Base-by-base conservation (phyloP, 2,888 invertebrate species). In the Acleris holmiana region DNA sequence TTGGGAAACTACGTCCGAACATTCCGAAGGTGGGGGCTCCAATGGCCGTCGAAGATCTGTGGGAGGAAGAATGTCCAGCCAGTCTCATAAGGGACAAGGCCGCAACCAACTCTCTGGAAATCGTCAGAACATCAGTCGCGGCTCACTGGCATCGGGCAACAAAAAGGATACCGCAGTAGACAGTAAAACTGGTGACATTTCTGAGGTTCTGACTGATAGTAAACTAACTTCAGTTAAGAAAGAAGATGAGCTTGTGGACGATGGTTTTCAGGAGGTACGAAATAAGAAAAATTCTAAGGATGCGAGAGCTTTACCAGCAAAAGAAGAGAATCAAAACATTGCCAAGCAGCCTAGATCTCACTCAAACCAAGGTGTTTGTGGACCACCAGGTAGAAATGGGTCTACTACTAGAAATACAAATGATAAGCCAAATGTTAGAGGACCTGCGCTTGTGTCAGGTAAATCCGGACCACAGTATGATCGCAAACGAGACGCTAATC, bases 1-100 rank as follows among this genome's bases (percentile, higher is more conserved):
- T 76, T 96, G 96, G 95, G 97, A 97, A 82, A 96, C 96, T 50
- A 97, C 96, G 18, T 96, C 96, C 7, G 97, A 97, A 85, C 96
- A 96, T 89, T 97, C 96, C 84, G 97, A 95, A 79, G 88, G 89
- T 50, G 86, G 87, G 21, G 86, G 84, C 47, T 76, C 80, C 40
- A 77, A 80, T 17, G 77, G 79, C 57, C 82, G 83, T 61, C 87
- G 87, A 51, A 85, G 88, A 61, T 80, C 88, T 55, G 75, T 74
- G 63, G 83, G 84, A 8, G 84, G 83, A 4, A 80, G 86, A 58
- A 84, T 78, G 68, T 67, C 80, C 29, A 82, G 76, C 47, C 85
- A 76, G 68, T 71, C 82, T 3, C 87, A 84, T 59, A 87, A 85
- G 72, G 81, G 77, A 50, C 85, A 80, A 73, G 82, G 80, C 17